A percentile compares a stretch with the other conserved stretches of the same genome.
Conservation (phyloP, 2,888 invertebrate genomes). For the Melanophora roralis region DNA sequence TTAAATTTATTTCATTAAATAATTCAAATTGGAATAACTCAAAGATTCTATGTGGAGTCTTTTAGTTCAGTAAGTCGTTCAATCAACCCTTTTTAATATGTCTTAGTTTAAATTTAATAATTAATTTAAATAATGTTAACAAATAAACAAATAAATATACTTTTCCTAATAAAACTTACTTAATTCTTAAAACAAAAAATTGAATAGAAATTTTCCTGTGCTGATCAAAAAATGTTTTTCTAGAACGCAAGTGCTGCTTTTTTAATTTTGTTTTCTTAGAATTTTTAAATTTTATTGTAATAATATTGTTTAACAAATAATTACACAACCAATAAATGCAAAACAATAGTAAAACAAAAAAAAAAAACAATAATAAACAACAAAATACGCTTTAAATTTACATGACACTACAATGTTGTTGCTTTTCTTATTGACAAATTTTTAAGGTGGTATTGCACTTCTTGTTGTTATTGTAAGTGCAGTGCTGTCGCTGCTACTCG, state of each 20-base stretch:
- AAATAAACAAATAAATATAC: no score
- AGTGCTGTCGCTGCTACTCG: background rate
- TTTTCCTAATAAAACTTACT: no score
- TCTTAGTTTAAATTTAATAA: no score
- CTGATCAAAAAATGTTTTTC: background rate
- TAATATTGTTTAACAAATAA: slow-evolving; percentile 1
- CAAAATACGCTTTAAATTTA: slow-evolving; percentile 35
- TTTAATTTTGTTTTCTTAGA: slow-evolving; percentile 5
- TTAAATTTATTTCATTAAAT: no score
- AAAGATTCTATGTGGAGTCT: no score
- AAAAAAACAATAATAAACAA: background rate
- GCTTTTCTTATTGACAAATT: slow-evolving; percentile 6
- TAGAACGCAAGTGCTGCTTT: background rate
- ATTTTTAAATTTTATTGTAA: slow-evolving; percentile 15
- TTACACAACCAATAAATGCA: slow-evolving; percentile 43
- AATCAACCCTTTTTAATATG: no score
- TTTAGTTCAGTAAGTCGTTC: no score
- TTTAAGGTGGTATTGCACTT: slow-evolving; percentile 6
- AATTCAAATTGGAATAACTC: no score
- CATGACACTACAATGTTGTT: slow-evolving; percentile 31
- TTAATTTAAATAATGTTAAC: no score
- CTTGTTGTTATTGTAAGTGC: slow-evolving; percentile 1
- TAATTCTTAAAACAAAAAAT: no score
- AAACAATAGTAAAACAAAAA: slow-evolving; percentile 1
- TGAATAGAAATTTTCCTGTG: no score